Evolutionary conservation across 2,888 invertebrate species (phyloP), one percentile per base, ranked within the genome.

Genomic region (Heliconius aoede): DNA sequence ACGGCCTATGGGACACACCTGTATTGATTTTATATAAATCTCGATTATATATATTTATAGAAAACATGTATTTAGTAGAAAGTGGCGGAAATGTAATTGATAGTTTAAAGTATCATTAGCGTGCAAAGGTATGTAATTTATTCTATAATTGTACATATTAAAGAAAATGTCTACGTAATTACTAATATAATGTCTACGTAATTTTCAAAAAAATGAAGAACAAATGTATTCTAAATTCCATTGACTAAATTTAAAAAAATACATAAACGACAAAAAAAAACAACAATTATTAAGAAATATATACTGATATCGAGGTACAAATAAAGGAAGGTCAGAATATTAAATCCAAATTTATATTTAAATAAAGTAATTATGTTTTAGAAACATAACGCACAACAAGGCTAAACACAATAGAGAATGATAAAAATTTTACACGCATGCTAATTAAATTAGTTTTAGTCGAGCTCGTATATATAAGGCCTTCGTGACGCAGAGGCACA

Each of bases 371-470:
- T 65, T 65, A 65, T 36, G 2, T 24, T 65, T 65, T 36, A 65
- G n/a, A 69, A 28, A 30, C 13, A 69, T 5, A 51, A 73, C 24
- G 26, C 51, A 73, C 61, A 69, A 68, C 74, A 73, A 71, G 73
- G 65, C 76, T 69, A 61, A 73, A 74, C 46, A 46, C 21, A 0
- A 78, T 74, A 75, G 26, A 26, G 21, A 65, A 75, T 32, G 62
- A 71, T 28, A 55, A 77, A 71, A 67, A 74, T 72, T 36, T 62
- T 71, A 73, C 64, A 78, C 69, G 74, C 67, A 75, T 76, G 74
- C 76, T 77, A 79, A 81, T 79, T 79, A 79, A 80, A 79, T 79
- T 80, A 79, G 76, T 78, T 80, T 79, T 80, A 78, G 76, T 78
- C 74, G 67, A 80, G 80, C 76, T 74, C 72, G 64, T 74, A 72